Conservation (phyloP, 37 sponge, comb jelly and placozoan genomes). For the Corticium candelabrum region DNA sequence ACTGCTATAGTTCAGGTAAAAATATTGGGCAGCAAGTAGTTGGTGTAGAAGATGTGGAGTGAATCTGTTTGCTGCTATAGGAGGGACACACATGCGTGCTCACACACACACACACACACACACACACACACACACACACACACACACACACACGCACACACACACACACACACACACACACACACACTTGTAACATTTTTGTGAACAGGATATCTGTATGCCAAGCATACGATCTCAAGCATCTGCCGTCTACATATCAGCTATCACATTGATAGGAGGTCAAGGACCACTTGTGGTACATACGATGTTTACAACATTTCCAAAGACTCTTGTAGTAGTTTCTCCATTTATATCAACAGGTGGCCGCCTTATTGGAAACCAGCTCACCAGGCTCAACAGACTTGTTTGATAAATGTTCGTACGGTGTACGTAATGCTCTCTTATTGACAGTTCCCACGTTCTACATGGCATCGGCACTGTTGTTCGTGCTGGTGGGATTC, state of each 20-base stretch:
- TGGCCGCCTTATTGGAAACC: too few species aligned
- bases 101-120: slow-evolving; percentile 12
- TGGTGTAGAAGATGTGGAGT: not conserved
- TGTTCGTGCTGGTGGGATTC: not conserved
- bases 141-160: slow-evolving; percentile 26
- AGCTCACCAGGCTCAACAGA: too few species aligned
- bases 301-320: not conserved
- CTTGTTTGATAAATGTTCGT: not conserved
- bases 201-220: slow-evolving; percentile 7
- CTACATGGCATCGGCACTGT: not conserved
- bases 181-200: slow-evolving; percentile 12
- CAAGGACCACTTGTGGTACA: slow-evolving; percentile 72
- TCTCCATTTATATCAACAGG: too few species aligned
- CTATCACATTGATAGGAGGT: slow-evolving; percentile 71
- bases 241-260: slow-evolving; percentile 74
- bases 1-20: slow-evolving; percentile 10
- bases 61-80: not conserved
- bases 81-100: not conserved
- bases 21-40: not conserved
- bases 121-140: slow-evolving; percentile 9
- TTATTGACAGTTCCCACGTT: not conserved
- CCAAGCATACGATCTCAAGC: slow-evolving; percentile 31
- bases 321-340: too few species aligned
- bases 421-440: not conserved
- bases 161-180: slow-evolving; percentile 32